These are phyloP conservation scores for Lucilia sericata DNA, from an alignment of 1,140 invertebrate species.

Conservation along the genomic window DNA sequence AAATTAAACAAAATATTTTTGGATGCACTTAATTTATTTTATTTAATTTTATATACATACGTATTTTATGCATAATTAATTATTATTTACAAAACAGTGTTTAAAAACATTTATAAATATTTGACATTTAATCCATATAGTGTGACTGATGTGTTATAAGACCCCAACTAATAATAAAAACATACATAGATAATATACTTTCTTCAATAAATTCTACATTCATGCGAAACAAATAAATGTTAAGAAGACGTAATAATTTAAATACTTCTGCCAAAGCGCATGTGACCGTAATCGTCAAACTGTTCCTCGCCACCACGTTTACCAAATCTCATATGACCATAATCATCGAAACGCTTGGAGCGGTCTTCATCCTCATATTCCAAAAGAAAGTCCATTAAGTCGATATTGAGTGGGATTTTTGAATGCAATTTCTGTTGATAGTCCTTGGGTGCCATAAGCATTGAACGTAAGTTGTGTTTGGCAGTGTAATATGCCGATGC, in stretches of 20 bases:
- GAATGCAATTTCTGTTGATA: slow-evolving; percentile 48
- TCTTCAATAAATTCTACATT: background rate
- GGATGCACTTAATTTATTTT: too few species aligned
- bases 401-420: slow-evolving; percentile 59
- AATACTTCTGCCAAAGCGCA: slow-evolving; percentile 71
- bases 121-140: background rate
- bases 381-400: slow-evolving; percentile 65
- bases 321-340: slow-evolving; percentile 75
- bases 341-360: slow-evolving; percentile 73
- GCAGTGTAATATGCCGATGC: background rate
- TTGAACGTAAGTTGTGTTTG: slow-evolving; percentile 14
- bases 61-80: background rate
- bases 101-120: background rate
- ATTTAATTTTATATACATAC: background rate
- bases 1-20: too few species aligned
- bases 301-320: slow-evolving; percentile 68
- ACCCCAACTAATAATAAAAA: background rate
- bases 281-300: slow-evolving; percentile 76
- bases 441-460: slow-evolving; percentile 6
- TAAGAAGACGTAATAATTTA: slow-evolving; percentile 11
- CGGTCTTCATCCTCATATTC: slow-evolving; percentile 71
- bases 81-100: background rate
- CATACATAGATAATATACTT: background rate
- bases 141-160: background rate
- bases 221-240: background rate